Conservation (phyloP, 64 coral and sea anemone species). For the Stichodactyla mertensii region DNA sequence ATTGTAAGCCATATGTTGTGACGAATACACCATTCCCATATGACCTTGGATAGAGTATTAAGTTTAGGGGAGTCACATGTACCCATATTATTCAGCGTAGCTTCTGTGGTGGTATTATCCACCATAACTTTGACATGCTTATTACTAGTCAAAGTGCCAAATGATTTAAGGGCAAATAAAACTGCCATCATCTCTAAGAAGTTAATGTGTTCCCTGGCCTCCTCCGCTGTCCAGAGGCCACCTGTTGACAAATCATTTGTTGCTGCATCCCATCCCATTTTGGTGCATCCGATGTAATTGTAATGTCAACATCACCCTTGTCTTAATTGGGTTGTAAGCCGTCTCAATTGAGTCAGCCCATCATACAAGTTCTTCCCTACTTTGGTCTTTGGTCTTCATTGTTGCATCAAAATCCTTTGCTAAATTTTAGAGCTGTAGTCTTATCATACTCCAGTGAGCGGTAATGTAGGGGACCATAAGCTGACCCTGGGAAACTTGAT, state of each 20-base stretch:
- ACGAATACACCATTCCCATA: conserved; percentile 49
- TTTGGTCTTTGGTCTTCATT: conserved; percentile 11
- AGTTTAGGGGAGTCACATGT: conserved; percentile 42
- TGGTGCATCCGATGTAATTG: conserved; percentile 23
- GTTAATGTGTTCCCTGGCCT: background rate
- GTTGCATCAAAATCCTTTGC: conserved; percentile 20
- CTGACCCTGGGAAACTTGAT: conserved; percentile 20
- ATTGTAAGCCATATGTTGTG: conserved; percentile 35
- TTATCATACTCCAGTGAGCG: conserved; percentile 41
- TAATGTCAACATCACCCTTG: conserved; percentile 24
- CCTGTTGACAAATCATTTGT: background rate
- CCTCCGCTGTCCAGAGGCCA: background rate
- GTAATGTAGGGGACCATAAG: conserved; percentile 21
- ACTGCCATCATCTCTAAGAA: background rate
- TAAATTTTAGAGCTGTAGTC: background rate
- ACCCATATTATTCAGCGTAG: conserved; percentile 36
- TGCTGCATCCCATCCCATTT: conserved; percentile 13
- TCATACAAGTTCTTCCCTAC: conserved; percentile 31
- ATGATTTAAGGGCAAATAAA: background rate
- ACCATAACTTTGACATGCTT: conserved; percentile 52
- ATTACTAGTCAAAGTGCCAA: background rate
- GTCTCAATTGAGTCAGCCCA: conserved; percentile 9
- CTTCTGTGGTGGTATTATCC: conserved; percentile 54
- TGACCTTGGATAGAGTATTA: conserved; percentile 33
- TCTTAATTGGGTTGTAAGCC: conserved; percentile 25